These are phyloP conservation scores for Enteromius radiatus DNA, from an alignment of 2,797 vertebrate genomes.

Conservation along the genomic window DNA sequence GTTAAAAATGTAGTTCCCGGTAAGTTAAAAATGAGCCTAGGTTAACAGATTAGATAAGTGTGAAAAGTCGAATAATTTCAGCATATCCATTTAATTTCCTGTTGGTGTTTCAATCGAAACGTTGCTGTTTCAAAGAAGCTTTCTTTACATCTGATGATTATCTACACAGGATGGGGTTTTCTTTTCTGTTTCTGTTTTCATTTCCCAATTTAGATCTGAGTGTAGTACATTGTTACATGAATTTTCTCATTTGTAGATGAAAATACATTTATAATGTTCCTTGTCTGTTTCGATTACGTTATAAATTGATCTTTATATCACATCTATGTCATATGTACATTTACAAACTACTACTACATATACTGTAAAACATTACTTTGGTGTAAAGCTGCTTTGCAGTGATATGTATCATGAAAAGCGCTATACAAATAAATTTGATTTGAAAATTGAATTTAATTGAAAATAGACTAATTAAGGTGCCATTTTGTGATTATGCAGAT, in stretches of 20 bases:
- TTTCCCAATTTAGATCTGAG: background rate
- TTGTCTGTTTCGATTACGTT: too few species aligned
- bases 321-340: too few species aligned
- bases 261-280: too few species aligned
- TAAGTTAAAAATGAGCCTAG: constrained; percentile 2
- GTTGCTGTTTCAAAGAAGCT: background rate
- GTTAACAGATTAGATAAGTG: background rate
- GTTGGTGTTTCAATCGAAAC: background rate
- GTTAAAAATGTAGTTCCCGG: background rate
- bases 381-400: too few species aligned
- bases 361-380: too few species aligned
- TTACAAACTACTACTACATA: too few species aligned
- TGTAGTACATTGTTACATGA: background rate
- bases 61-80: background rate
- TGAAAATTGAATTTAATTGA: too few species aligned
- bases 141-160: constrained; percentile 21
- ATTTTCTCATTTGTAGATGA: background rate
- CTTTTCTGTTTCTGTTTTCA: constrained; percentile 26
- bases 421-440: too few species aligned
- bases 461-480: background rate
- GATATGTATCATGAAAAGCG: too few species aligned
- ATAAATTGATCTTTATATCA: too few species aligned
- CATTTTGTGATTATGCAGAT: background rate
- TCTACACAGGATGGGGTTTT: constrained; percentile 16
- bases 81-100: background rate